Evolutionary conservation across 2,797 vertebrate species (phyloP), one percentile per base, ranked within the genome.

Genomic region (Mormyrops boulengeri): DNA sequence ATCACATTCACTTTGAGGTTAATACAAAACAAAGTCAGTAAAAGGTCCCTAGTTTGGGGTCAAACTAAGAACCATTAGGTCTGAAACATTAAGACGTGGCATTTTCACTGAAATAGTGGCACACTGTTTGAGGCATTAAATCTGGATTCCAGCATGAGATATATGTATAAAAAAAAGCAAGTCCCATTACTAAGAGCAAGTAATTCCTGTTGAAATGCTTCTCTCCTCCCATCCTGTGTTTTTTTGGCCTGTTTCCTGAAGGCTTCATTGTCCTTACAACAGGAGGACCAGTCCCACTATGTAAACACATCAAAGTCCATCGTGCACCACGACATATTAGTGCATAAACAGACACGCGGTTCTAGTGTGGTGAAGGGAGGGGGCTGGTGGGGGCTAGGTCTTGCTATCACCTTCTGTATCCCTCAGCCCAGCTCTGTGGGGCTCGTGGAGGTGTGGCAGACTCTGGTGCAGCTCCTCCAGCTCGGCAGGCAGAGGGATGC

Each of bases 391-490:
- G 77, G 88, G 90, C 93, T 96, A 95, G 93, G 94, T 93, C 2
- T 53, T 53, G 7, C 86, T 92, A 90, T 94, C 89, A 55, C 91
- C 89, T 90, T 94, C 91, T 89, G 94, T 88, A 95, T 92, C 93
- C 96, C 91, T 91, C 94, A 91, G 93, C 91, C 14, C 92, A 93
- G 90, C 88, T 0, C 69, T 1, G 69, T 17, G 91, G 91, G 90
- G 0, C 92, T 96, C 96, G 0, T 98, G 95, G 91, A 97, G 96
- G 89, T 92, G 44, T 88, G 94, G 97, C 92, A 98, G 94, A 2
- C 94, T 96, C 91, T 97, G 97, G 91, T 99, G 97, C 91, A 98
- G 95, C 92, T 97, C 96, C n/a, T 99, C 98, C 93, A 99, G 94
- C 94, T 99, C 98, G 0, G 97, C 96, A 0, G 98, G 98, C 60